Percentiles rank a stretch among this genome's conserved stretches.
Conservation (phyloP, 1,140 invertebrate genomes). For the Trichonephila clavata region DNA sequence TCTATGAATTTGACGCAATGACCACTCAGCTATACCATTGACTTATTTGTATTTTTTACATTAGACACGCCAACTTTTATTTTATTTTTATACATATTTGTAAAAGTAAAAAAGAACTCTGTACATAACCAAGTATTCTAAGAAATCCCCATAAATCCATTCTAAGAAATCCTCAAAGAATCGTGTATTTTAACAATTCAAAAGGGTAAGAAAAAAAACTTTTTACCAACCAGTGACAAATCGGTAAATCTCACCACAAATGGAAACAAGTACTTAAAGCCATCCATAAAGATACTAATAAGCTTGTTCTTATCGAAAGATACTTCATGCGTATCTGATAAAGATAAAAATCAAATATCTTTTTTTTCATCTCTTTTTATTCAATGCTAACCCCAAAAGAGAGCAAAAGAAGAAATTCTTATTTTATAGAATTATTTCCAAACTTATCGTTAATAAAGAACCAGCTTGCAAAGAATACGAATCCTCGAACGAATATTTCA, state of each 20-base stretch:
- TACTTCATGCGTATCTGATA: background rate
- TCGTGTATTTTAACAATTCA: too few species aligned
- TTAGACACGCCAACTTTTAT: too few species aligned
- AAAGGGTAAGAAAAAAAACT: too few species aligned
- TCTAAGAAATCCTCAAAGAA: too few species aligned
- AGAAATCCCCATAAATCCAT: too few species aligned
- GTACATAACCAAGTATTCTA: too few species aligned
- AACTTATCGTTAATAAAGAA: conserved; percentile 12
- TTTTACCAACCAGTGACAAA: too few species aligned
- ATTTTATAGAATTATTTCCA: background rate
- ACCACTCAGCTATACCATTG: too few species aligned
- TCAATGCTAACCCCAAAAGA: background rate
- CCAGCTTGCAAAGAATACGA: conserved; percentile 2
- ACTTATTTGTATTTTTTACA: too few species aligned
- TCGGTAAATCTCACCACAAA: background rate
- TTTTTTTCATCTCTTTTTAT: background rate
- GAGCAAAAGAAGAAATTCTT: background rate
- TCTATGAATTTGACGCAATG: too few species aligned
- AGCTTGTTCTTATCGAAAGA: background rate
- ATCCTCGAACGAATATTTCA: conserved; percentile 18
- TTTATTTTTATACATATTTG: too few species aligned
- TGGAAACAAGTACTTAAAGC: background rate
- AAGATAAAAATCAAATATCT: background rate
- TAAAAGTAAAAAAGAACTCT: too few species aligned
- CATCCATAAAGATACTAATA: background rate